These are phyloP conservation scores for Eupleurogrammus muticus DNA, from an alignment of 2,797 vertebrate genomes.

Conservation along the genomic window DNA sequence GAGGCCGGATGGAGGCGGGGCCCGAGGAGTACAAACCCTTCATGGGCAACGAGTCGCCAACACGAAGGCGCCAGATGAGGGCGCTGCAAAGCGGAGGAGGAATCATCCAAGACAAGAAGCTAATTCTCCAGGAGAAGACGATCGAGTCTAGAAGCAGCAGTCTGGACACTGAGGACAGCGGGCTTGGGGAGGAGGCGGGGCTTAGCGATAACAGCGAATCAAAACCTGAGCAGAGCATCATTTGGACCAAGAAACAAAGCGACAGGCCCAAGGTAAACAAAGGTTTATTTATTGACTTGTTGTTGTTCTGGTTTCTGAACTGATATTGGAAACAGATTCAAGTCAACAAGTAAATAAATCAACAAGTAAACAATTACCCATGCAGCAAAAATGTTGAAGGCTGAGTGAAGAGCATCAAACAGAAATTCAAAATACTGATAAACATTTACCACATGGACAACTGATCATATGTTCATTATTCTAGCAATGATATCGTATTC, in stretches of 20 bases:
- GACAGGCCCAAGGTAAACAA: slow-evolving; percentile 79
- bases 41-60: slow-evolving; percentile 81
- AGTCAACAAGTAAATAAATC: too few species aligned
- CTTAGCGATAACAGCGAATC: slow-evolving; percentile 70
- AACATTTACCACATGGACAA: too few species aligned
- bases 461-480: too few species aligned
- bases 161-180: slow-evolving; percentile 83
- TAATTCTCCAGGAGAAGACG: slow-evolving; percentile 68
- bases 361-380: too few species aligned
- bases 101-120: slow-evolving; percentile 63
- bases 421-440: too few species aligned
- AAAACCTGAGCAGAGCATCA: slow-evolving; percentile 56
- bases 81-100: slow-evolving; percentile 59
- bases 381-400: too few species aligned
- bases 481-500: too few species aligned
- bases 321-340: too few species aligned
- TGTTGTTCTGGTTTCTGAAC: too few species aligned
- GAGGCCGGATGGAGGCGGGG: slow-evolving; percentile 76
- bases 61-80: slow-evolving; percentile 75
- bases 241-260: slow-evolving; percentile 42
- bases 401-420: too few species aligned
- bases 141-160: slow-evolving; percentile 77
- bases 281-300: too few species aligned
- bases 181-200: slow-evolving; percentile 77
- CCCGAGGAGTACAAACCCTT: slow-evolving; percentile 71